phyloP scores from a whole-genome alignment of 2,888 invertebrate species.

The Chymomyza caudatula region DNA sequence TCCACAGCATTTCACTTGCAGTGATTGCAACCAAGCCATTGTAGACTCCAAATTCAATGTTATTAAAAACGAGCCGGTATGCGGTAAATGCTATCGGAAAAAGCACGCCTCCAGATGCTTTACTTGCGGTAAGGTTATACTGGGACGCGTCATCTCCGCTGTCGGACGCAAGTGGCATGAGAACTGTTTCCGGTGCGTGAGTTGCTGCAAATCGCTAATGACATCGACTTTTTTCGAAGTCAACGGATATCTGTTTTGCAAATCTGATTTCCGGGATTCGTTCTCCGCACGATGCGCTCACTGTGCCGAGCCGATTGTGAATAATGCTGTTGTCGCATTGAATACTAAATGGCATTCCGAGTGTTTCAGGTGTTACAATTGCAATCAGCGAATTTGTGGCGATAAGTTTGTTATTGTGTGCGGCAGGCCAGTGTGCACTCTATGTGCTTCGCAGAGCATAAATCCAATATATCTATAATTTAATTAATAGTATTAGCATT shows the following conservation, averaged over 20 bases:
- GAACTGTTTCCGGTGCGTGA: conserved; percentile 32
- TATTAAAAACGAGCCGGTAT: conserved; percentile 23
- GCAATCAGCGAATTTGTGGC: conserved; percentile 4
- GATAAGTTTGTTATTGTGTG: conserved; percentile 13
- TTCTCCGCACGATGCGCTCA: conserved; percentile 35
- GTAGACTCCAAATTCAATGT: conserved; percentile 3
- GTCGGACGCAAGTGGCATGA: conserved; percentile 40
- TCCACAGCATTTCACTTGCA: conserved; percentile 37
- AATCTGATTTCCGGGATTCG: conserved; percentile 27
- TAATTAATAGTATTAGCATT: too few species aligned
- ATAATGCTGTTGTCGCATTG: conserved; percentile 27
- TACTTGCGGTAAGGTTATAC: conserved; percentile 13
- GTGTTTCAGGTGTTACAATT: conserved; percentile 29
- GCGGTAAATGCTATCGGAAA: conserved; percentile 17
- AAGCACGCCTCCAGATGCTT: conserved; percentile 20
- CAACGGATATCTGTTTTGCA: conserved; percentile 39
- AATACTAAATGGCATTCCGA: conserved; percentile 35
- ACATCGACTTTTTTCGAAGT: conserved; percentile 26
- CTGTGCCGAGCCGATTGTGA: conserved; percentile 25
- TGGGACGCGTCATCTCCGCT: conserved; percentile 19
- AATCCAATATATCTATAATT: too few species aligned
- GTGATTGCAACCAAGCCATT: conserved; percentile 17
- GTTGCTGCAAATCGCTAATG: conserved; percentile 23
- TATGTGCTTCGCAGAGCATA: not conserved
- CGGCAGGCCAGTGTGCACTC: conserved; percentile 22